Percentiles rank a stretch among this genome's conserved stretches.
phyloP scores from a whole-genome alignment of 2,797 vertebrate genomes.

The Crocidura indochinensis region DNA sequence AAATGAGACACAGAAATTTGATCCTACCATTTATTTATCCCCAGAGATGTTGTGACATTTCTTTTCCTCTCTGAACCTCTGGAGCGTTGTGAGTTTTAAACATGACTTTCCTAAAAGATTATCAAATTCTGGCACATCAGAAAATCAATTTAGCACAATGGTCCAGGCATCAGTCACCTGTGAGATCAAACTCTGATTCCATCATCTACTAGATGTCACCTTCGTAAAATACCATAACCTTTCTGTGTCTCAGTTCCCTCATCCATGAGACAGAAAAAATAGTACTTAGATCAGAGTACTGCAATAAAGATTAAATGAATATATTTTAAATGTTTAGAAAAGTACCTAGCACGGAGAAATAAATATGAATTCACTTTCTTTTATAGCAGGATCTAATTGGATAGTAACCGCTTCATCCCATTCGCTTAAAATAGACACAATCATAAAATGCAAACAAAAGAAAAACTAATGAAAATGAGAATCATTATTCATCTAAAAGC shows the following conservation, averaged over 20 bases:
- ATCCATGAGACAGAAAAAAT: conserved; percentile 27
- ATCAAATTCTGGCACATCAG: conserved; percentile 10
- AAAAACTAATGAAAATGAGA: conserved; percentile 54
- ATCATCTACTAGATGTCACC: not conserved
- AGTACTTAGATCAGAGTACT: not conserved
- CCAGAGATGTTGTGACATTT: not conserved
- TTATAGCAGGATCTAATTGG: conserved; percentile 40
- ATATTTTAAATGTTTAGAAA: conserved; percentile 51
- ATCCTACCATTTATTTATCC: not conserved
- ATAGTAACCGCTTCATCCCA: conserved; percentile 34
- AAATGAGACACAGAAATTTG: conserved; percentile 10
- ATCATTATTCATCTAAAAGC: conserved; percentile 31
- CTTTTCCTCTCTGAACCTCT: conserved; percentile 33
- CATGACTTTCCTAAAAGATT: conserved; percentile 45
- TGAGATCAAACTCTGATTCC: conserved; percentile 17
- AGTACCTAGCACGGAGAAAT: not conserved
- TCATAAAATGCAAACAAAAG: conserved; percentile 52
- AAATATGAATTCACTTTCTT: conserved; percentile 54
- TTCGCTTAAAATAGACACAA: conserved; percentile 41
- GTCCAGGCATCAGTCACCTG: not conserved
- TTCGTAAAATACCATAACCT: conserved; percentile 31
- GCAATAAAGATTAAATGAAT: conserved; percentile 36
- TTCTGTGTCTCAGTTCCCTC: conserved; percentile 17
- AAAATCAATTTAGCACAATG: conserved; percentile 29
- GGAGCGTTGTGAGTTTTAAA: conserved; percentile 38